A percentile compares a stretch with the other conserved stretches of the same genome.
These are phyloP conservation scores for Palythoa heliodiscus DNA, from an alignment of 92 coral and sea anemone genomes.

Conservation along the genomic window DNA sequence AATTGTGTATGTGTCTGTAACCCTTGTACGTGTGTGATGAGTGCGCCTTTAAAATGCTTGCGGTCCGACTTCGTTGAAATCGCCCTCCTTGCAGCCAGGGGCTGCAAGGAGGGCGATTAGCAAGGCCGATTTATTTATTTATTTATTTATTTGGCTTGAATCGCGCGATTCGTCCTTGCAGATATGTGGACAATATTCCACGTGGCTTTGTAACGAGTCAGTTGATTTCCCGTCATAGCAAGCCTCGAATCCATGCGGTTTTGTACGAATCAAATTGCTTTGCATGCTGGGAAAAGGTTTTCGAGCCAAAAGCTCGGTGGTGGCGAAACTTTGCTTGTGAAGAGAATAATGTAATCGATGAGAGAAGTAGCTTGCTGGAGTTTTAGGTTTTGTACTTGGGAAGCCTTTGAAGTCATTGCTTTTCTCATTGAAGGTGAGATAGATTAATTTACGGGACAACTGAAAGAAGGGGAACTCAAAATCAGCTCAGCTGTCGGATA, in stretches of 20 bases:
- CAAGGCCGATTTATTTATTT: no score
- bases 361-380: neutral
- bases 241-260: slow-evolving; percentile 41
- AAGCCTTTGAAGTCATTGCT: neutral
- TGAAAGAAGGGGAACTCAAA: slow-evolving; percentile 2
- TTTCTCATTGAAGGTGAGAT: slow-evolving; percentile 35
- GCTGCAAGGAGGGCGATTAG: no score
- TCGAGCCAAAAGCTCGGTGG: slow-evolving; percentile 26
- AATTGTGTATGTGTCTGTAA: no score
- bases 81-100: no score
- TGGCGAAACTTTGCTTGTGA: slow-evolving; percentile 17
- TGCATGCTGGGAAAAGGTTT: slow-evolving; percentile 27
- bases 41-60: no score
- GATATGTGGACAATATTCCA: neutral
- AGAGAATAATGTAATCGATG: neutral
- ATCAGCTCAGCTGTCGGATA: slow-evolving; percentile 32
- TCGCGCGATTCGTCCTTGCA: neutral
- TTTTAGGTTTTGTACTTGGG: neutral
- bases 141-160: no score
- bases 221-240: neutral
- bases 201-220: neutral
- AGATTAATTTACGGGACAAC: slow-evolving; percentile 28
- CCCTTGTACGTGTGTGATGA: no score
- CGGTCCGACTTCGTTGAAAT: no score
- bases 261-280: neutral